Base-by-base conservation (phyloP, 2,797 vertebrate species). In the Propithecus deckenii region DNA sequence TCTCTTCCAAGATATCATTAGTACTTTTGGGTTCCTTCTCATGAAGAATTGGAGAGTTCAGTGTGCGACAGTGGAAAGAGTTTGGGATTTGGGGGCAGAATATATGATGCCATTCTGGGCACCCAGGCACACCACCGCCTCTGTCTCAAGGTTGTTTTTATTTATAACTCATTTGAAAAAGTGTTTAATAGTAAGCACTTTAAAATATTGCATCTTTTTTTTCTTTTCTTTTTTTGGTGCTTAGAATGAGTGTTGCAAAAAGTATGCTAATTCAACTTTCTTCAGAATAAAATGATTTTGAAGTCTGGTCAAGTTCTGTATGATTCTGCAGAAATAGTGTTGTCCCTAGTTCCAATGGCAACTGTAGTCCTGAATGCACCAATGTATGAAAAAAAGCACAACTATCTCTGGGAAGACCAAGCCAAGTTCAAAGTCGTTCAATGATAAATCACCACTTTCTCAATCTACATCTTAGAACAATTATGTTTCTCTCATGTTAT, bases 1-100 rank as follows among this genome's bases (percentile, higher is more conserved):
- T 95, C 95, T 95, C 81, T 92, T 90, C 30, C 79, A 95, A 94
- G 93, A 89, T 6, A 75, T 41, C 41, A 48, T 74, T 72, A 85
- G 35, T 87, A 50, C 38, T 91, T 76, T 71, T 18, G 81, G 63
- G 43, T 52, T 97, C 86, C 81, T 72, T 95, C 23, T 4, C 50
- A 74, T 67, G 57, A 69, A 96, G 67, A 93, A 93, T 15, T 88
- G 41, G 76, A 89, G 63, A 80, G 4, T 91, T 95, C 57, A 63
- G 5, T 89, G 38, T 50, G 10, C 23, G 7, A 35, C 48, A 4
- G 25, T 65, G 11, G 52, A 91, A 95, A 89, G 15, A 74, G 30
- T 20, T 65, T n/a, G 35, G 4, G 23, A 75, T 63, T 78, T 61
- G 22, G 48, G 63, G 41, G 1, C 52, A 75, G 41, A 86, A 65